Base-by-base conservation (phyloP, 2,113 vertebrate genomes). In the Pelobates fuscus region DNA sequence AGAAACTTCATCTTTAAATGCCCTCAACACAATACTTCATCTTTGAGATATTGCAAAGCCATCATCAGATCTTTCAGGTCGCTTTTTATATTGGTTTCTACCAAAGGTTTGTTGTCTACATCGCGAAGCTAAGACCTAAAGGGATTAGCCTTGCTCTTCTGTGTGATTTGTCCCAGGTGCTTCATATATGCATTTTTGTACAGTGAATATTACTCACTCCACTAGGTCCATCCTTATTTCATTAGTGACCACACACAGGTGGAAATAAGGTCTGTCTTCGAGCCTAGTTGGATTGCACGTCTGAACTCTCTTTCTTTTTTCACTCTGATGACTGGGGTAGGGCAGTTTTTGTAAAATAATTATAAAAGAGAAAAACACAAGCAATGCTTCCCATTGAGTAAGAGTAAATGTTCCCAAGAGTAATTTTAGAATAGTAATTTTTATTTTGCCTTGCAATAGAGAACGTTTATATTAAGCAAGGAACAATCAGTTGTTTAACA, bases 291-390 rank as follows among this genome's bases (percentile, higher is more conserved):
- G 78, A 62, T 78, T 82, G 44, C 52, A 77, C 83, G 55, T 72
- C 64, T 65, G 80, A 72, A 52, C 73, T 63, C 44, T 26, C n/a
- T 30, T 58, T 83, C 75, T 57, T 37, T 61, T 37, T 61, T 52
- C 81, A 49, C 78, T 87, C 85, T 70, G 74, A 82, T 88, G 83
- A 86, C 85, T 84, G 81, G 78, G 62, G 59, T 0, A 32, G 5
- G 5, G 25, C 69, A 80, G 79, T 86, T 87, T 80, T 87, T 80
- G 82, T 87, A 77, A 67, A 68, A 65, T 17, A 46, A 71, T 86
- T 84, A 80, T 84, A 82, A 91, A 87, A 87, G 85, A 77, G 32
- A 27, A 32, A 83, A 82, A 87, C 81, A 80, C 84, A 84, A 82
- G 81, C n/a, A n/a, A n/a, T n/a, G n/a, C n/a, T n/a, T n/a, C n/a